These are phyloP conservation scores for Galaxias olidus DNA, from an alignment of 2,797 vertebrate species.

Conservation along the genomic window DNA sequence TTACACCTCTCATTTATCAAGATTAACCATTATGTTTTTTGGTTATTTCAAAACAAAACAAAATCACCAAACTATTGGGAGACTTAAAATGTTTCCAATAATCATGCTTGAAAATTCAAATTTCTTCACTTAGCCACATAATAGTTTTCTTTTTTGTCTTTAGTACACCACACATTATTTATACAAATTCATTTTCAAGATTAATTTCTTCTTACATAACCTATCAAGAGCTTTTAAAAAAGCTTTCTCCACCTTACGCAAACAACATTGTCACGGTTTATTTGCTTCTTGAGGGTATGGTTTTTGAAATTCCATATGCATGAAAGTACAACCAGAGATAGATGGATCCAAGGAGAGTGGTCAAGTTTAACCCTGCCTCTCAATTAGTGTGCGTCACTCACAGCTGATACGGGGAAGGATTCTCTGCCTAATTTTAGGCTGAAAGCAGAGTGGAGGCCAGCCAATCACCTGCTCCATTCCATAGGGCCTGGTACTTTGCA, in stretches of 20 bases:
- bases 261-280: neutral
- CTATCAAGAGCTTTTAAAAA: slow-evolving; percentile 34
- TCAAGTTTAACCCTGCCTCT: slow-evolving; percentile 35
- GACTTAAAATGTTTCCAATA: neutral
- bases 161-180: slow-evolving; percentile 17
- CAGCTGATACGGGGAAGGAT: slow-evolving; percentile 55
- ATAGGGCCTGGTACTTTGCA: slow-evolving; percentile 41
- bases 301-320: neutral
- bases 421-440: slow-evolving; percentile 71
- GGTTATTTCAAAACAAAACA: too few relatives aligned
- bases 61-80: too few relatives aligned
- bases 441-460: slow-evolving; percentile 37
- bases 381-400: slow-evolving; percentile 21
- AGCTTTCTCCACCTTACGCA: neutral
- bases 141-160: slow-evolving; percentile 11
- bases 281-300: neutral
- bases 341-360: slow-evolving; percentile 7
- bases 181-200: slow-evolving; percentile 12
- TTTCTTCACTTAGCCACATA: slow-evolving; percentile 8
- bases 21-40: too few relatives aligned
- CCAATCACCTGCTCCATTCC: slow-evolving; percentile 53
- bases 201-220: slow-evolving; percentile 20
- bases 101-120: neutral
- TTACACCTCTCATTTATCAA: too few relatives aligned
- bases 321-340: neutral